Percentiles rank a stretch among this genome's conserved stretches.
These are phyloP conservation scores for Pandion haliaetus DNA, from an alignment of 2,113 vertebrate genomes.

Conservation along the genomic window DNA sequence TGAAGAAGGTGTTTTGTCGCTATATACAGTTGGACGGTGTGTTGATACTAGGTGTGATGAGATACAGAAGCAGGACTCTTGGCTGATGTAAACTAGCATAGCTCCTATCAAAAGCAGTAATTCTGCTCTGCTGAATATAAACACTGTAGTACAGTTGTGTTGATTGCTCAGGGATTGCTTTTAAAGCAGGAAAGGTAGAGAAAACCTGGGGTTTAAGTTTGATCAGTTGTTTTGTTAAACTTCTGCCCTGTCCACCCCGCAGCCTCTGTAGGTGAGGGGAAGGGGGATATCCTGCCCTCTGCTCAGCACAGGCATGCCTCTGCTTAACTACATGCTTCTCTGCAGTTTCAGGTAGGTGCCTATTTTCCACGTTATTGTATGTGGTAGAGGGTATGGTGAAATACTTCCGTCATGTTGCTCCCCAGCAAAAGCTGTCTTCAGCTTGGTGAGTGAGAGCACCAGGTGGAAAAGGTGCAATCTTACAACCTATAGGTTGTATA, in stretches of 20 bases:
- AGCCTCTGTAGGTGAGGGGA: rapidly evolving
- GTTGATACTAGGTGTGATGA: not conserved
- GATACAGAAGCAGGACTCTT: not conserved
- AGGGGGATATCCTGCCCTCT: not conserved
- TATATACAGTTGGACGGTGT: not conserved
- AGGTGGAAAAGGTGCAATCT: not conserved
- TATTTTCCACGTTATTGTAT: rapidly evolving
- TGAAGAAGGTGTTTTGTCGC: not conserved
- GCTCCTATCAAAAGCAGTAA: not conserved
- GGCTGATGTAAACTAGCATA: not conserved
- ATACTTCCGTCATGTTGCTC: rapidly evolving
- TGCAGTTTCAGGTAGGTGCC: not conserved
- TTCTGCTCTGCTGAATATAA: not conserved
- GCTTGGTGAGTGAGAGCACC: not conserved
- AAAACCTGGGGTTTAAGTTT: not conserved
- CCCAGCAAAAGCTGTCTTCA: not conserved
- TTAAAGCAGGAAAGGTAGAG: not conserved
- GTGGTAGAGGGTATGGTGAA: not conserved
- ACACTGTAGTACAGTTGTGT: not conserved
- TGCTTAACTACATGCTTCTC: not conserved
- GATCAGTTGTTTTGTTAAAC: not conserved
- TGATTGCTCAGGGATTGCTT: not conserved
- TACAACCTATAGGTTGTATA: not conserved
- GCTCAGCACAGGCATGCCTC: not conserved
- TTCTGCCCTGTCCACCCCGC: not conserved